phyloP scores from a whole-genome alignment of 2,888 invertebrate species.

The Athalia circularis region DNA sequence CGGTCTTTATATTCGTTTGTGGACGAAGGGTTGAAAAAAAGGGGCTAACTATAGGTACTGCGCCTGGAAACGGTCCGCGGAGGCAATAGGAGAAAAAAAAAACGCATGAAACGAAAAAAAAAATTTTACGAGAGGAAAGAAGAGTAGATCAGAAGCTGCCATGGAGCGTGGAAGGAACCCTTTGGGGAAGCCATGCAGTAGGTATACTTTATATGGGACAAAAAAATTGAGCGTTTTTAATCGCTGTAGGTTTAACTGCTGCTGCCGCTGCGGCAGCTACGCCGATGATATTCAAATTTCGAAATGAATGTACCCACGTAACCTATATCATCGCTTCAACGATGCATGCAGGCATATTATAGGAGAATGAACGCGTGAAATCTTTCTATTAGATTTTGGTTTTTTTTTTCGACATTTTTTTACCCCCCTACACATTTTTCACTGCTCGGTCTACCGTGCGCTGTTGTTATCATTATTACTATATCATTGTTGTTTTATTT shows the following conservation, averaged over 20 bases:
- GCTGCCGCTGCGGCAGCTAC: conserved; percentile 10
- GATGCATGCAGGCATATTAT: background rate
- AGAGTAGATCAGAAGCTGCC: background rate
- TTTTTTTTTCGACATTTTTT: background rate
- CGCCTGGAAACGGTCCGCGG: no score
- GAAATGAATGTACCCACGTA: background rate
- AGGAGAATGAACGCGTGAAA: conserved; percentile 5
- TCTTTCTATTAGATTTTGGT: conserved; percentile 11
- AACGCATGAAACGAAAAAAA: no score
- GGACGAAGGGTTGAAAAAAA: conserved; percentile 21
- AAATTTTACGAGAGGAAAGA: no score
- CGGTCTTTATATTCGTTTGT: conserved; percentile 6
- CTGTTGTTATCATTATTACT: conserved; percentile 49
- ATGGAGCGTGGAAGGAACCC: conserved; percentile 3
- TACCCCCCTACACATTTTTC: background rate
- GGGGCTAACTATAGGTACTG: background rate
- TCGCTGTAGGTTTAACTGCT: background rate
- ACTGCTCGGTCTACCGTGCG: conserved; percentile 22
- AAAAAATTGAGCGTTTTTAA: conserved; percentile 41
- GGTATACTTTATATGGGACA: conserved; percentile 18
- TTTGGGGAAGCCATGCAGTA: background rate
- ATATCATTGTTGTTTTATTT: conserved; percentile 17
- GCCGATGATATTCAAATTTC: conserved; percentile 42
- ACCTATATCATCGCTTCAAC: background rate
- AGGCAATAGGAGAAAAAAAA: no score